Base-by-base conservation (phyloP, 2,113 vertebrate species). In the Trematocara unimaculatum region DNA sequence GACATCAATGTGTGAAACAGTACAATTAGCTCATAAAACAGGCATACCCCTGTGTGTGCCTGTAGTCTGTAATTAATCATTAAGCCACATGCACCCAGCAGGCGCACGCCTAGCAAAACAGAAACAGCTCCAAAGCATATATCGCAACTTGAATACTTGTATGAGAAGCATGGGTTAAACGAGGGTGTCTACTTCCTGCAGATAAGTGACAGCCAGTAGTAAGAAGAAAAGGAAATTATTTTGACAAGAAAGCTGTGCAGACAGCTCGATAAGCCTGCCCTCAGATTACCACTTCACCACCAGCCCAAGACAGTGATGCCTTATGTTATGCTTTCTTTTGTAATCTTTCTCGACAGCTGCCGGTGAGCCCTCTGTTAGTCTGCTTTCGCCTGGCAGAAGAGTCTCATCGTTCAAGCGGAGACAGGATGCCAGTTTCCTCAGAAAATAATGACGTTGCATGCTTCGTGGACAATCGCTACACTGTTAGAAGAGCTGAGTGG, bases 151-250 rank as follows among this genome's bases (percentile, higher is more conserved):
- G 79, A 85, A 77, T 40, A 51, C 56, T 23, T 15, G 20, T 55
- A 45, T 49, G 58, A 23, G 82, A 92, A 78, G 40, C 15, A 79
- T 29, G 40, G 56, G 80, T 86, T 90, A 45, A 94, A 90, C 14
- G 67, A 85, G 91, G 86, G 89, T 84, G 91, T 92, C 72, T 67
- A 91, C 92, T 95, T 96, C 94, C 94, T 95, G 92, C 81, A 92
- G 93, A 95, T 94, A 94, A 95, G 87, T 86, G 67, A 80, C 55
- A 45, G 72, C 84, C 81, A 84, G 11, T 17, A 64, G 53, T 60
- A 92, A 49, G 58, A 84, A 55, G 64, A 1, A 2, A 49, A 87
- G 92, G 90, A 92, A 88, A 84, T 86, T 55, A 79, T 91, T 93
- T 85, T 84, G 87, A 94, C 85, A 88, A 62, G 56, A 83, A 80